These are phyloP conservation scores for Todiramphus chloris DNA, from an alignment of 2,113 vertebrate genomes.

Conservation along the genomic window DNA sequence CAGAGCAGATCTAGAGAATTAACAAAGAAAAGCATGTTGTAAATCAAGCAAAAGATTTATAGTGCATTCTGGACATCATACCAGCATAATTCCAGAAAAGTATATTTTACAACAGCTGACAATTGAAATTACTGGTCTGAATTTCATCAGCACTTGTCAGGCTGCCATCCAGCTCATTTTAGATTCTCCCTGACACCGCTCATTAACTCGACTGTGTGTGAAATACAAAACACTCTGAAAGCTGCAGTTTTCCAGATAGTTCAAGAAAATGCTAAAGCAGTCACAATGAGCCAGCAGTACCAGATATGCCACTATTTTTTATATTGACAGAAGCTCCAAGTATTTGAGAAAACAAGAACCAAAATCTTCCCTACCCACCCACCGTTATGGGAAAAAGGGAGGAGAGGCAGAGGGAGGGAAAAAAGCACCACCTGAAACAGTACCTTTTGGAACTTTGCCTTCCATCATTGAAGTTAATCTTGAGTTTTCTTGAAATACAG, in stretches of 20 bases:
- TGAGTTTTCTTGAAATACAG: slow-evolving; percentile 84
- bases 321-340: not conserved
- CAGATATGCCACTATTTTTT: not conserved
- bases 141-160: not conserved
- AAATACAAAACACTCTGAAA: not conserved
- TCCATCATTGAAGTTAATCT: slow-evolving; percentile 83
- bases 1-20: slow-evolving; percentile 51
- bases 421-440: not conserved
- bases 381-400: not conserved
- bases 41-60: not conserved
- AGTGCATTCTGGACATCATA: not conserved
- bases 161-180: not conserved
- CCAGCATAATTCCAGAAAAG: not conserved
- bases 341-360: not conserved
- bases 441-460: slow-evolving; percentile 90
- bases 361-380: not conserved
- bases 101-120: not conserved
- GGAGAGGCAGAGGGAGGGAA: rapidly evolving
- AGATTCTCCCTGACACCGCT: not conserved
- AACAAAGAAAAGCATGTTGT: not conserved
- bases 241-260: not conserved
- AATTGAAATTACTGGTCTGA: not conserved
- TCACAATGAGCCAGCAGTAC: not conserved
- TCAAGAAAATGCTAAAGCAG: not conserved
- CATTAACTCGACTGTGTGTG: not conserved